These are phyloP conservation scores for Cydia pomonella DNA, from an alignment of 1,140 invertebrate genomes.

Conservation along the genomic window DNA sequence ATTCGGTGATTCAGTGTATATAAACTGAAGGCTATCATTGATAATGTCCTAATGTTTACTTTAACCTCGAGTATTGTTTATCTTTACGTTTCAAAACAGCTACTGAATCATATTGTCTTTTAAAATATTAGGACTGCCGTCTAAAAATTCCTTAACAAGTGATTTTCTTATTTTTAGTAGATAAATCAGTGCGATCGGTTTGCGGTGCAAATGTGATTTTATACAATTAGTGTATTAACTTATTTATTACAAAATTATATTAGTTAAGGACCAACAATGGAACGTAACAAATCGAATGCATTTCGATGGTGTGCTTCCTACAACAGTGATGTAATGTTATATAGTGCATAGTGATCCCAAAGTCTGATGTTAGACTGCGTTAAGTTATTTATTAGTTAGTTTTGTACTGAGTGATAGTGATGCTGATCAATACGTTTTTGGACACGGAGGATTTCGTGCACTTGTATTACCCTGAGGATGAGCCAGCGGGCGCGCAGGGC, in stretches of 20 bases:
- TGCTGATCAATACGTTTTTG: conserved; percentile 77
- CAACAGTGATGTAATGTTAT: conserved; percentile 53
- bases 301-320: conserved; percentile 63
- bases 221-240: conserved; percentile 62
- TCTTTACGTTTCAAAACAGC: not conserved
- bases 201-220: conserved; percentile 68
- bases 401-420: conserved; percentile 57
- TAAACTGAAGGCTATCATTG: conserved; percentile 16
- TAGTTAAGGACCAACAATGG: conserved; percentile 56
- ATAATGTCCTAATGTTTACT: conserved; percentile 29
- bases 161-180: conserved; percentile 39
- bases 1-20: conserved; percentile 29
- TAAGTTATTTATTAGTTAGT: conserved; percentile 60
- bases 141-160: conserved; percentile 15
- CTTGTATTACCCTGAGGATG: conserved; percentile 74
- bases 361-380: conserved; percentile 66
- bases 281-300: conserved; percentile 59
- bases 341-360: conserved; percentile 61
- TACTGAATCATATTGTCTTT: conserved; percentile 7
- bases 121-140: not conserved
- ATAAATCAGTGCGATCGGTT: conserved; percentile 47
- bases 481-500: conserved; percentile 61
- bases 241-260: conserved; percentile 54
- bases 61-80: conserved; percentile 20
- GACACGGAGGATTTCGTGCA: conserved; percentile 79